Percentiles rank a stretch among this genome's conserved stretches.
phyloP scores from a whole-genome alignment of 2,113 vertebrate genomes.

The Bothrops jararaca region DNA sequence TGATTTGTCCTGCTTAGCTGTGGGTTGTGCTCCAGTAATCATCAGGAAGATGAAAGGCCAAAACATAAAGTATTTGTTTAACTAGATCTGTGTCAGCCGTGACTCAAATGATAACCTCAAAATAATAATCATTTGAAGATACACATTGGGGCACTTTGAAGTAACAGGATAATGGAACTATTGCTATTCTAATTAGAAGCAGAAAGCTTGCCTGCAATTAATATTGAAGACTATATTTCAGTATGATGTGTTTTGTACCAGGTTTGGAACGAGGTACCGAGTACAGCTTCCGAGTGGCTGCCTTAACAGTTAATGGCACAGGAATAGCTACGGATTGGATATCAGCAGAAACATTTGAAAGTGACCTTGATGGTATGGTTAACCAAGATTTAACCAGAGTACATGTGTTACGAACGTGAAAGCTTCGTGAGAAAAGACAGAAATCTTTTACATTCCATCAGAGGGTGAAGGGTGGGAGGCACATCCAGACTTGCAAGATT shows the following conservation, averaged over 20 bases:
- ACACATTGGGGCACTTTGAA: neutral
- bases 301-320: constrained; percentile 88
- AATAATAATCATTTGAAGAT: neutral
- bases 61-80: neutral
- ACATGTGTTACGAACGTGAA: fast-evolving
- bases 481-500: neutral
- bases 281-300: constrained; percentile 90
- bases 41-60: neutral
- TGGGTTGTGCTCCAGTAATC: neutral
- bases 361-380: constrained; percentile 89
- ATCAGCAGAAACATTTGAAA: constrained; percentile 91
- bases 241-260: constrained; percentile 38
- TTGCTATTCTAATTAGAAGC: neutral
- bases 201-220: neutral
- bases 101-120: constrained; percentile 6
- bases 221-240: neutral
- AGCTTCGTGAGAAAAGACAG: neutral
- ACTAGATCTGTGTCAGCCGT: constrained; percentile 6
- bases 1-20: neutral
- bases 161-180: neutral
- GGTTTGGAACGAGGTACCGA: constrained; percentile 92
- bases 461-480: neutral
- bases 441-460: neutral
- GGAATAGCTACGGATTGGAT: constrained; percentile 91
- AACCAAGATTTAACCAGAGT: neutral